Base-by-base conservation (phyloP, 1,140 invertebrate genomes). In the Oscheius sp. region DNA sequence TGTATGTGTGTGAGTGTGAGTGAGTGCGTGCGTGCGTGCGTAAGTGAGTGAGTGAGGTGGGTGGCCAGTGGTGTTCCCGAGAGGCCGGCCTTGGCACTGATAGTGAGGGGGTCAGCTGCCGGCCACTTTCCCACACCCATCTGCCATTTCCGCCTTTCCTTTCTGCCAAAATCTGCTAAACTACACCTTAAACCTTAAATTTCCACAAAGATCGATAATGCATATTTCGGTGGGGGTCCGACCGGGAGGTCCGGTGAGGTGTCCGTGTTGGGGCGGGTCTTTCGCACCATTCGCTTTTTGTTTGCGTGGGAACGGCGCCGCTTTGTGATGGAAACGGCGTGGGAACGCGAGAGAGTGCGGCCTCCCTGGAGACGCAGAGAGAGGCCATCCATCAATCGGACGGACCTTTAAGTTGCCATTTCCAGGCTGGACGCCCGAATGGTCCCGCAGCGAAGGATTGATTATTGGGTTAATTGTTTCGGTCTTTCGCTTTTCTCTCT, bases 281-380 rank as follows among this genome's bases (percentile, higher is more conserved):
- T 55, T 55, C 49, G 28, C 49, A 55, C 49, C 49, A 55, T 55
- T 55, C 49, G 7, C 7, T 55, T 55, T 55, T 55, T 55, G 49
- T 55, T 55, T 55, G 49, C 49, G 49, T 55, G 49, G 49, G 49
- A 55, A 55, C 49, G 49, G 49, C 49, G 49, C 15, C 23, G 15
- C 49, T 55, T 55, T 55, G 49, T 55, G 49, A 55, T 55, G 49
- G 49, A 55, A 55, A 55, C 49, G 49, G 49, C 49, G 49, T 55
- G 49, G 49, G 49, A 55, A 55, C 15, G 49, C 7, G 23, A 23
- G 7, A 55, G 49, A 23, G 49, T 13, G 38, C 23, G 49, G 4
- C 4, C 15, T 26, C 49, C 15, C 7, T 23, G 4, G 49, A 23
- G 7, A 23, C 7, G 49, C 7, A 4, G 49, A 10, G 7, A 55